phyloP scores from a whole-genome alignment of 37 sponge, comb jelly and placozoan genomes.

The Eunapius fragilis region DNA sequence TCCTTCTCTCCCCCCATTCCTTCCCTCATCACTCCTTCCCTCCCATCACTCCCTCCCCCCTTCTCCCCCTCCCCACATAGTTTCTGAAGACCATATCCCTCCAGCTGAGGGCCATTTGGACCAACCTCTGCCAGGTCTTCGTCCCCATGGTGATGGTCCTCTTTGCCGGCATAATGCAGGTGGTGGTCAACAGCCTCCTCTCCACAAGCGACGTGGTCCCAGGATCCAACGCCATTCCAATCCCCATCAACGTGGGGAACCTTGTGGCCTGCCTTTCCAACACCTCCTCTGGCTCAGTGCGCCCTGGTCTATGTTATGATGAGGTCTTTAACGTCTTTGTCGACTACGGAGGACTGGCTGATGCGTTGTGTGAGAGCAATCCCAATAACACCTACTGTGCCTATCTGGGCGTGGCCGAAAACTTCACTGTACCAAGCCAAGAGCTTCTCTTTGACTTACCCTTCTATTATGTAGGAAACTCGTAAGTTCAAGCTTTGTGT shows the following conservation, averaged over 20 bases:
- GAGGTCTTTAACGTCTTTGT: constrained; percentile 26
- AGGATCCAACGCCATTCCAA: constrained; percentile 32
- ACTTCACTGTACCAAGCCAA: constrained; percentile 12
- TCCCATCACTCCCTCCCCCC: not conserved
- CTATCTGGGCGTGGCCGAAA: not conserved
- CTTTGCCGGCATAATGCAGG: constrained; percentile 77
- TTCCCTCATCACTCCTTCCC: not conserved
- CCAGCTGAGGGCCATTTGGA: constrained; percentile 46
- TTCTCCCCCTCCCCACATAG: constrained; percentile 10
- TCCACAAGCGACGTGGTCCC: constrained; percentile 43
- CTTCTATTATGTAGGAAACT: constrained; percentile 47
- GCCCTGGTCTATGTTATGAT: constrained; percentile 12
- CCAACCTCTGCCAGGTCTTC: constrained; percentile 76
- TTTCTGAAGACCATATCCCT: constrained; percentile 76
- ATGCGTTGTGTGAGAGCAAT: not conserved
- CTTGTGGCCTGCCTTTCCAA: constrained; percentile 6
- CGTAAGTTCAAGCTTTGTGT: constrained; percentile 30
- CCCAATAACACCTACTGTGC: not conserved
- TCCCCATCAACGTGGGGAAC: constrained; percentile 42
- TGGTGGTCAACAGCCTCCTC: constrained; percentile 50
- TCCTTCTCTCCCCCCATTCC: not conserved
- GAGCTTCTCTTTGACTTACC: constrained; percentile 59
- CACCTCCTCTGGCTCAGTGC: not conserved
- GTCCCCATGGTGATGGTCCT: constrained; percentile 63
- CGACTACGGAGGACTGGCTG: not conserved